Evolutionary conservation across 2,888 invertebrate species (phyloP).

Genomic region (Philereme transversata): DNA sequence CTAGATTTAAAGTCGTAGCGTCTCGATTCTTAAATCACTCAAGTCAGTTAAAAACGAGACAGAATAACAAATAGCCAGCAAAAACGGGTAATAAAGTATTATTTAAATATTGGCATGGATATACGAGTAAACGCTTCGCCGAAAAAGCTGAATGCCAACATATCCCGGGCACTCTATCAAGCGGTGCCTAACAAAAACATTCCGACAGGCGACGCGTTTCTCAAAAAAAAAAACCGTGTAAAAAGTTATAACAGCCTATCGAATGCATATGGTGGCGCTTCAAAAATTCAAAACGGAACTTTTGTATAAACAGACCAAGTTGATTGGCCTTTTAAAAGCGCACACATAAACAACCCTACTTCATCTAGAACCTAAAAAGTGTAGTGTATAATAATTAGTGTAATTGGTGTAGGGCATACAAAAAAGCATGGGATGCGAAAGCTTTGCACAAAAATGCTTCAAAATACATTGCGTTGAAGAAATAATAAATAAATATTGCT

Average conservation of each 20-base stretch:
- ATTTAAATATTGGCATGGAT: slow-evolving; percentile 26
- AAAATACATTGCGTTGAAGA: too few relatives aligned
- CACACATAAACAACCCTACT: too few relatives aligned
- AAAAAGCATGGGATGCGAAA: too few relatives aligned
- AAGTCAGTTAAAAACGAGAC: neutral
- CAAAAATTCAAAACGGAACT: slow-evolving; percentile 7
- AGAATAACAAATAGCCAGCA: slow-evolving; percentile 27
- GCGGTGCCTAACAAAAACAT: slow-evolving; percentile 29
- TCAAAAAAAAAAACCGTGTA: slow-evolving; percentile 35
- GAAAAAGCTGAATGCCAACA: slow-evolving; percentile 18
- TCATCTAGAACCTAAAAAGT: too few relatives aligned
- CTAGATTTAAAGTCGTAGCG: too few relatives aligned
- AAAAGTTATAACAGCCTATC: slow-evolving; percentile 39
- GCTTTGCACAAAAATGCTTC: too few relatives aligned
- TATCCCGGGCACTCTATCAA: slow-evolving; percentile 23
- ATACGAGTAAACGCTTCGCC: slow-evolving; percentile 19
- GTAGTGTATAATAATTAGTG: too few relatives aligned
- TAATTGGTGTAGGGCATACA: too few relatives aligned
- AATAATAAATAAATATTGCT: too few relatives aligned
- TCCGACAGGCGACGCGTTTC: slow-evolving; percentile 35
- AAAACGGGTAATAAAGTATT: slow-evolving; percentile 25
- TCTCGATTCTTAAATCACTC: too few relatives aligned
- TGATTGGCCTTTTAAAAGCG: too few relatives aligned
- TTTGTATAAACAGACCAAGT: neutral
- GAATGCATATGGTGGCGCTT: slow-evolving; percentile 19